phyloP scores from a whole-genome alignment of 2,797 vertebrate species.

The Avahi laniger region DNA sequence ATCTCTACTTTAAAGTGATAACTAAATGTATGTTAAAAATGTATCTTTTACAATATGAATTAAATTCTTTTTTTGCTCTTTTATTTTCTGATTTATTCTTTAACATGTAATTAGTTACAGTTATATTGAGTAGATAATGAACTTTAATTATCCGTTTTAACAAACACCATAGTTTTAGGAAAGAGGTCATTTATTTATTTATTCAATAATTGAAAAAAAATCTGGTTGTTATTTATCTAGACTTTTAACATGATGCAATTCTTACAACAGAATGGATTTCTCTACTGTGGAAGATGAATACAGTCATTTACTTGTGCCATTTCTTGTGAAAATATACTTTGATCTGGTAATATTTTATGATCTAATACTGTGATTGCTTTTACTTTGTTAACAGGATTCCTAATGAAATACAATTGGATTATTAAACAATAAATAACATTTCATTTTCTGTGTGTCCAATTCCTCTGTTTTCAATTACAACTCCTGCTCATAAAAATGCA shows the following conservation, averaged over 20 bases:
- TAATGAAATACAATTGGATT: slow-evolving; percentile 26
- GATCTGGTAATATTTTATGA: slow-evolving; percentile 54
- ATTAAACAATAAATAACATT: slow-evolving; percentile 68
- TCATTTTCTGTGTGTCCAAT: slow-evolving; percentile 40
- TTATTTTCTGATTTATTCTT: not conserved
- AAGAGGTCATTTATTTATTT: not conserved
- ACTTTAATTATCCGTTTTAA: not conserved
- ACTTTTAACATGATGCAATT: not conserved
- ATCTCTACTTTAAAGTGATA: not conserved
- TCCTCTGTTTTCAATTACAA: slow-evolving; percentile 75
- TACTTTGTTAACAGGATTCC: slow-evolving; percentile 51
- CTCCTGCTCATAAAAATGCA: slow-evolving; percentile 45
- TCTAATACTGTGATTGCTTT: slow-evolving; percentile 40
- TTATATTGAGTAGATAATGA: not conserved
- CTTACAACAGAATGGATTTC: not conserved
- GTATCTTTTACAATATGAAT: not conserved
- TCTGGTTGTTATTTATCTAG: not conserved
- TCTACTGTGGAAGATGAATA: not conserved
- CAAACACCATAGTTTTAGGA: not conserved
- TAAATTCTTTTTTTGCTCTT: not conserved
- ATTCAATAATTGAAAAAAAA: not conserved
- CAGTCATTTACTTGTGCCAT: slow-evolving; percentile 40
- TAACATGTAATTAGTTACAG: not conserved
- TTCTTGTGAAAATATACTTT: slow-evolving; percentile 69
- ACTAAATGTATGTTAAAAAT: not conserved